Base-by-base conservation (phyloP, 2,888 invertebrate genomes). In the Mythimna impura region DNA sequence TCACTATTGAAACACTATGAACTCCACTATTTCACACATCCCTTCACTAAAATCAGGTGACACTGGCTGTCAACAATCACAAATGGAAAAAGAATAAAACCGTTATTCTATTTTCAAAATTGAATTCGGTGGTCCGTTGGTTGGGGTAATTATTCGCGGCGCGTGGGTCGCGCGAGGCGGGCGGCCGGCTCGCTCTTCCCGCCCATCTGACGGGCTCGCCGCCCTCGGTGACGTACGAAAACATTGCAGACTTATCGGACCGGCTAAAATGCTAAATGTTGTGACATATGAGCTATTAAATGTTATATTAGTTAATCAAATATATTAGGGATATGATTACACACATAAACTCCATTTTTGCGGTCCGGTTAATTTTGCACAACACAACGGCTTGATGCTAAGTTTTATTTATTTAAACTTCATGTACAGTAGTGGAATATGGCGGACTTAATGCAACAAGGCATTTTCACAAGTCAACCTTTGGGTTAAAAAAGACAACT, bases 191-290 rank as follows among this genome's bases (percentile, higher is more conserved):
- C 91, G 90, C 87, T 86, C 84, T 89, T 89, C 87, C 90, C 92
- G 93, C 89, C 88, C 92, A 88, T 93, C 91, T 95, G 94, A 90
- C 94, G 94, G 86, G 88, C 86, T 83, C 86, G 89, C 89, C 91
- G 91, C 89, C 83, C 79, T 80, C 78, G 70, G 72, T 76, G 74
- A 75, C 77, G 80, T 80, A 75, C 81, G 81, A 84, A 83, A 82
- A 78, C 84, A 86, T 83, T 73, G 80, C 71, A 73, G 73, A 68
- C 71, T 78, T 78, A 86, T 74, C 77, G 71, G 65, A 83, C 74
- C 71, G 65, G 55, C 60, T 78, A 80, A 52, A 52, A 52, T n/a
- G n/a, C 14, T n/a, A n/a, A 80, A 83, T 69, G 76, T 60, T 78
- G 72, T 72, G 43, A 73, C 83, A 71, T 54, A 71, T 70, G 80